These are phyloP conservation scores for Melanophora roralis DNA, from an alignment of 2,888 invertebrate genomes.

Conservation along the genomic window DNA sequence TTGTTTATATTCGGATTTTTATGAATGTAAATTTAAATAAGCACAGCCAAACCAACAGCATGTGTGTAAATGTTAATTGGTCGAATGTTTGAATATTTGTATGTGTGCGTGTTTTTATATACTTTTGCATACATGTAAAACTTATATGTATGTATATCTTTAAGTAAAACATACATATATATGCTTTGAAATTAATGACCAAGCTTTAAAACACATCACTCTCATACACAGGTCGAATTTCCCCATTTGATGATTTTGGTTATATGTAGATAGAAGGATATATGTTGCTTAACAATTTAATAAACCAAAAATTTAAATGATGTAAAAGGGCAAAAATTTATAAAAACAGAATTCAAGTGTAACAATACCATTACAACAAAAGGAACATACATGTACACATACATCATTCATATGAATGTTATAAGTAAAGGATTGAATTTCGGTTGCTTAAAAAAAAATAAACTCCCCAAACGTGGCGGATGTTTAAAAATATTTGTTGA, in stretches of 20 bases:
- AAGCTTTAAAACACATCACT: constrained; percentile 32
- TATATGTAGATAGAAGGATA: constrained; percentile 28
- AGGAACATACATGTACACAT: neutral
- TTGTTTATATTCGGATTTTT: too few relatives aligned
- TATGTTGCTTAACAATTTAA: constrained; percentile 36
- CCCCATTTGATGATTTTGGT: constrained; percentile 55
- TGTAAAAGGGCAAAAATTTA: constrained; percentile 51
- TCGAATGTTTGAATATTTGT: neutral
- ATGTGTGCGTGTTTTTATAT: constrained; percentile 27
- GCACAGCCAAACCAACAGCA: too few relatives aligned
- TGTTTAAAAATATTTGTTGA: constrained; percentile 13
- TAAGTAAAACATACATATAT: constrained; percentile 9
- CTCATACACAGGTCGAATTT: constrained; percentile 5
- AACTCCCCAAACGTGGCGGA: constrained; percentile 7
- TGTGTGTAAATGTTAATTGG: too few relatives aligned
- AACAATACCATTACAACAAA: neutral
- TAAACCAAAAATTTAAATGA: constrained; percentile 51
- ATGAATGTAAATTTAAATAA: neutral
- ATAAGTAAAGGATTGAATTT: constrained; percentile 23
- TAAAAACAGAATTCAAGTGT: constrained; percentile 12
- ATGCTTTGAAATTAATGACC: constrained; percentile 51
- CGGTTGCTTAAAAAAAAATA: neutral
- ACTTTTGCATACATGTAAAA: constrained; percentile 66
- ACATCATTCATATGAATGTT: neutral
- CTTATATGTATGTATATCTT: constrained; percentile 26